Evolutionary conservation across 2,888 invertebrate genomes (phyloP).

Genomic region (Smittia sp.): DNA sequence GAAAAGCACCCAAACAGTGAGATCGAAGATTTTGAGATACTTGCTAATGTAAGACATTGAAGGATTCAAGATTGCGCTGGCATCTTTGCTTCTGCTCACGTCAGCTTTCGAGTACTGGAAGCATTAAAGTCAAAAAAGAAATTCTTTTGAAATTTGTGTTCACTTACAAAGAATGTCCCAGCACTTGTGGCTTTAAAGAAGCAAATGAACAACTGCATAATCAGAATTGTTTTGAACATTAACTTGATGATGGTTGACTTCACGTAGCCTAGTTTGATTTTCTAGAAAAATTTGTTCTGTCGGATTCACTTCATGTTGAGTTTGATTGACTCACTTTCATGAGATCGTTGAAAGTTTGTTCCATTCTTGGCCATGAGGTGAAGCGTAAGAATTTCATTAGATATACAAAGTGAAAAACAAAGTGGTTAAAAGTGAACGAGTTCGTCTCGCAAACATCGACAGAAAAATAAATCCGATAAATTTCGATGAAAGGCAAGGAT

Average conservation of each 20-base stretch:
- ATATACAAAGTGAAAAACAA: constrained; percentile 40
- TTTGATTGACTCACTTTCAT: neutral
- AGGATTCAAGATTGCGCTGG: neutral
- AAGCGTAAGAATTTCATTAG: constrained; percentile 44
- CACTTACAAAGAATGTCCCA: constrained; percentile 21
- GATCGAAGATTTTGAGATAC: constrained; percentile 25
- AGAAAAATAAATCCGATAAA: constrained; percentile 42
- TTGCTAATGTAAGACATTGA: neutral
- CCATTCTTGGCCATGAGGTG: constrained; percentile 39
- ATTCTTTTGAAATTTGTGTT: neutral
- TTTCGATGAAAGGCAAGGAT: constrained; percentile 46
- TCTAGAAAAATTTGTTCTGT: neutral
- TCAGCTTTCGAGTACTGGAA: neutral
- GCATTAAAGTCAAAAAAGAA: neutral
- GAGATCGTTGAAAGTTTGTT: neutral
- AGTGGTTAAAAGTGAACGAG: constrained; percentile 30
- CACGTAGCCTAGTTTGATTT: constrained; percentile 27
- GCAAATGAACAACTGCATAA: constrained; percentile 15
- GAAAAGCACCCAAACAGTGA: constrained; percentile 15
- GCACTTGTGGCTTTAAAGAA: neutral
- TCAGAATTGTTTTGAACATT: neutral
- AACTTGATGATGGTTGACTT: neutral
- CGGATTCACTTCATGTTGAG: too few relatives aligned
- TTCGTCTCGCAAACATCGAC: constrained; percentile 41
- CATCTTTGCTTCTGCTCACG: too few relatives aligned